These are phyloP conservation scores for Pomacea maculata DNA, from an alignment of 1,140 invertebrate species.

Conservation along the genomic window DNA sequence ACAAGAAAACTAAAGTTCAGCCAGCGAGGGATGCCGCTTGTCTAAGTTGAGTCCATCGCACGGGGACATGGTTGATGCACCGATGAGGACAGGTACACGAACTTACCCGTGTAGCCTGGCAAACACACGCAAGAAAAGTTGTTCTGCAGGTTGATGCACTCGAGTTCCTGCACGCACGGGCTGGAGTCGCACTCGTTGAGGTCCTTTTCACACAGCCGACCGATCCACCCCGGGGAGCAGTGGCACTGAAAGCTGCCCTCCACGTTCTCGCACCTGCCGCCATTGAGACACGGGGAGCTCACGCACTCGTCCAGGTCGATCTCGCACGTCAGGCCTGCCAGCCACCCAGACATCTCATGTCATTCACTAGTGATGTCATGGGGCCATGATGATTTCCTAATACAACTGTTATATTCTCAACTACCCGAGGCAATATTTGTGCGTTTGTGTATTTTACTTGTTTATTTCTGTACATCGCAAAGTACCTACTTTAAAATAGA, in stretches of 20 bases:
- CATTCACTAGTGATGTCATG: too few species aligned
- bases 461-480: too few species aligned
- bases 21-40: too few species aligned
- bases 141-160: slow-evolving; percentile 67
- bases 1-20: background rate
- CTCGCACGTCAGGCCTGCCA: slow-evolving; percentile 88
- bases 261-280: slow-evolving; percentile 34
- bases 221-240: slow-evolving; percentile 81
- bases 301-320: slow-evolving; percentile 91
- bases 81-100: slow-evolving; percentile 65
- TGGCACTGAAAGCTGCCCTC: slow-evolving; percentile 72
- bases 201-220: slow-evolving; percentile 82
- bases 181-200: slow-evolving; percentile 36
- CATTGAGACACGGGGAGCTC: slow-evolving; percentile 41
- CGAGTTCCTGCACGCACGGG: slow-evolving; percentile 44
- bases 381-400: too few species aligned
- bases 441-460: too few species aligned
- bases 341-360: slow-evolving; percentile 52
- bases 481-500: background rate
- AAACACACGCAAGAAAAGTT: slow-evolving; percentile 30
- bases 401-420: too few species aligned
- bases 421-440: too few species aligned
- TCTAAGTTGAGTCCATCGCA: too few species aligned
- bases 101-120: slow-evolving; percentile 67
- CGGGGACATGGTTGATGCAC: too few species aligned